These are phyloP conservation scores for Gallirallus australis DNA, from an alignment of 2,797 vertebrate genomes.

Conservation along the genomic window DNA sequence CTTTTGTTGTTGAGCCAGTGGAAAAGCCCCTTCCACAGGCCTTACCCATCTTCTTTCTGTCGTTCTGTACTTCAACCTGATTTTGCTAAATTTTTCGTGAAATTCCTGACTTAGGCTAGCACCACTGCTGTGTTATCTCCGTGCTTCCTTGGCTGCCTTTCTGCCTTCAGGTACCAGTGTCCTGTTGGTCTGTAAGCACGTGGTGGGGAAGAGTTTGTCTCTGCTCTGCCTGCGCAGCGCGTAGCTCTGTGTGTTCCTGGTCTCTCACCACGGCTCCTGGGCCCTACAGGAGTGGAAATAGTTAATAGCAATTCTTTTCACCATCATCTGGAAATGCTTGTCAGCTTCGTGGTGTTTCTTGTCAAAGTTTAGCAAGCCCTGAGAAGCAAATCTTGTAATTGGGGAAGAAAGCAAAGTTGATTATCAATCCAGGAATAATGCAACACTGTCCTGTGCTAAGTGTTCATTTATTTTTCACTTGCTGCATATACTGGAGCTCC, in stretches of 20 bases:
- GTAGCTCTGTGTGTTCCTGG: background rate
- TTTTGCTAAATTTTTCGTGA: background rate
- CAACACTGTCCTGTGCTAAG: background rate
- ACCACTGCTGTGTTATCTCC: background rate
- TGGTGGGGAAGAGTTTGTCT: background rate
- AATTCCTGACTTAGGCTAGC: background rate
- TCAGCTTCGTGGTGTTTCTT: background rate
- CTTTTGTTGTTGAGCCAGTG: background rate
- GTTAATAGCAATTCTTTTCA: background rate
- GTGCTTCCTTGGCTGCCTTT: background rate
- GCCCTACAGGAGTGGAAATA: background rate
- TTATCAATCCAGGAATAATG: background rate
- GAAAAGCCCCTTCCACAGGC: background rate
- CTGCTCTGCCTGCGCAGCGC: fast-evolving
- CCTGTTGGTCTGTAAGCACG: fast-evolving
- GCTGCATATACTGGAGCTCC: background rate
- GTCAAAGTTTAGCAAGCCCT: background rate
- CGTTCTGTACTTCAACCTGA: background rate
- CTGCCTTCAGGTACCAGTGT: background rate
- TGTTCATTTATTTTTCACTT: background rate
- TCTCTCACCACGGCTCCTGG: background rate
- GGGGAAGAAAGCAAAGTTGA: fast-evolving
- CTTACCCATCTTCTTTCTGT: background rate
- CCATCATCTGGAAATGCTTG: background rate
- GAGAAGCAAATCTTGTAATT: background rate